Evolutionary conservation across 30 jellyfish, hydroid and myxozoan genomes (phyloP), one percentile per base, ranked within the genome.

Genomic region (Cassiopea andromeda): DNA sequence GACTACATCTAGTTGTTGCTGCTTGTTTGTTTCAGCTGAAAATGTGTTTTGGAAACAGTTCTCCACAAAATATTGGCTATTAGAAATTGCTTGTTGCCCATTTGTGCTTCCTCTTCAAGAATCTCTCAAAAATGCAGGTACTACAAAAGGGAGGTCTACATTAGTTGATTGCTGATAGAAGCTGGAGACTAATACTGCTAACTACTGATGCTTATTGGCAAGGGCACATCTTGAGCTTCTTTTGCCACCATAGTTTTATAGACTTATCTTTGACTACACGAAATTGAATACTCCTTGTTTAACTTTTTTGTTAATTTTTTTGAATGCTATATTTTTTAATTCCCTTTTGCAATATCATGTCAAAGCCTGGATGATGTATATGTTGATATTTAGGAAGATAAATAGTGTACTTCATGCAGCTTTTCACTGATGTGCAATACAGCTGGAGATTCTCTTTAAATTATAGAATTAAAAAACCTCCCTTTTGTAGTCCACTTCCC

Each of bases 401-500:
- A 54, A 54, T 54, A 54, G 64, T 54, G 7, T 54, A 54, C 7
- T 66, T 66, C 43, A 66, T 14, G 19, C 75, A 66, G 75, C 27
- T 66, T 66, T 16, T 66, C 45, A 16, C 45, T 66, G 75, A 27
- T 19, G 64, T 73, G 82, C 82, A 73, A 46, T 46, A 73, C 59
- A 12, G 82, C 82, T 17, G 13, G 50, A 17, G 58, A 73, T 44
- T 73, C 58, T 73, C 58, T 73, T 3, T 73, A 44, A 18, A 44
- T 73, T 27, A 10, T 73, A 17, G 82, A 73, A 54, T 0, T 3
- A 54, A 6, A 54, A 54, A 54, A 54, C 77, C 77, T 68, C 16
- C 77, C 77, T 5, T 68, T 14, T 68, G 77, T 68, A 68, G 77
- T 68, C 77, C 77, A 18, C 77, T 1, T 68, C 77, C 77, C 77